These are phyloP conservation scores for Eueides isabella DNA, from an alignment of 1,140 invertebrate genomes.

Conservation along the genomic window DNA sequence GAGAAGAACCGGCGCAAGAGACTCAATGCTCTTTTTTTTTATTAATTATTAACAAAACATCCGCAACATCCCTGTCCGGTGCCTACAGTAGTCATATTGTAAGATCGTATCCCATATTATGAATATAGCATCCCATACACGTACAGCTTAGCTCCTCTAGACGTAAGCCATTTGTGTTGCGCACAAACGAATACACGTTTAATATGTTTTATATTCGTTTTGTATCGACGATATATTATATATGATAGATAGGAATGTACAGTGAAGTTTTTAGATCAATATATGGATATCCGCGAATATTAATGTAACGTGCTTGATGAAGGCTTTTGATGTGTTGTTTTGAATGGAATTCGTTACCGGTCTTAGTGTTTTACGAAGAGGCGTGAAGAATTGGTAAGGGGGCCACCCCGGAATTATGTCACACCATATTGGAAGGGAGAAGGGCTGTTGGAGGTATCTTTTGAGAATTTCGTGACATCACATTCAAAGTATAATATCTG, in stretches of 20 bases:
- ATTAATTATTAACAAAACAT: too few species aligned
- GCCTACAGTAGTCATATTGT: constrained; percentile 1
- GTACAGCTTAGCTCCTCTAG: constrained; percentile 63
- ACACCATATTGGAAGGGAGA: too few species aligned
- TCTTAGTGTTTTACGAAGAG: constrained; percentile 59
- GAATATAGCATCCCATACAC: constrained; percentile 58
- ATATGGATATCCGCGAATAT: constrained; percentile 41
- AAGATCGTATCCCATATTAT: constrained; percentile 26
- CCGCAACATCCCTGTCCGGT: neutral
- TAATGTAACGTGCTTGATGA: constrained; percentile 44
- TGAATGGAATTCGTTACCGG: constrained; percentile 57
- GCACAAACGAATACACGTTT: constrained; percentile 56
- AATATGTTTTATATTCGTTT: constrained; percentile 50
- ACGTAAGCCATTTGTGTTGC: constrained; percentile 55
- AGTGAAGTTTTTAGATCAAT: constrained; percentile 56
- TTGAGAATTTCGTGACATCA: too few species aligned
- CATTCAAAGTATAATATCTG: too few species aligned
- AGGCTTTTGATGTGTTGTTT: constrained; percentile 66
- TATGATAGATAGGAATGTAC: constrained; percentile 57
- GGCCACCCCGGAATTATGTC: neutral
- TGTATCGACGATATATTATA: constrained; percentile 47
- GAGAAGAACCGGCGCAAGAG: too few species aligned
- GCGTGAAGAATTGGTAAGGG: neutral
- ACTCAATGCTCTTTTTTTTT: too few species aligned
- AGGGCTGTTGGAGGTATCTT: too few species aligned